Conservation (phyloP, 92 coral and sea anemone genomes). For the Hydrozoanthus gracilis region DNA sequence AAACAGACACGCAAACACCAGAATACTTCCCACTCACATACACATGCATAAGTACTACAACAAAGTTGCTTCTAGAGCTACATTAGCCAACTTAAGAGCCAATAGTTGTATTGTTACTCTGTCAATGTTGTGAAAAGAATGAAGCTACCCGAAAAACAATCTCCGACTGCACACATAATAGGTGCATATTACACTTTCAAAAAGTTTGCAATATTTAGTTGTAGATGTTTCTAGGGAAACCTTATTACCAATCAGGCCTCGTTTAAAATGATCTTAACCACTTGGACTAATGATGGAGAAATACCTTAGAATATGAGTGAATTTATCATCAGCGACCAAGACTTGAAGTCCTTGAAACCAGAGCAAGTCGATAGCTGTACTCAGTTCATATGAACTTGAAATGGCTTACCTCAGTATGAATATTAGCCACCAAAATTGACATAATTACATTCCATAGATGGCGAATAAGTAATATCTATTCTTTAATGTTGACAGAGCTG, state of each 20-base stretch:
- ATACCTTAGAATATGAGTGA: conserved; percentile 4
- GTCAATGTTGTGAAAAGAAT: too few relatives aligned
- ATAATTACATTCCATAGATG: conserved; percentile 32
- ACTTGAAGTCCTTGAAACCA: neutral
- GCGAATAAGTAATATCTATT: conserved; percentile 12
- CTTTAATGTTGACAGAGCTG: neutral
- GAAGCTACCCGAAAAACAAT: too few relatives aligned
- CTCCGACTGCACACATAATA: too few relatives aligned
- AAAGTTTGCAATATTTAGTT: neutral
- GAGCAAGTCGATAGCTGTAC: neutral
- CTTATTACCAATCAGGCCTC: neutral
- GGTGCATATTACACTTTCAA: neutral
- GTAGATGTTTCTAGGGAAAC: neutral
- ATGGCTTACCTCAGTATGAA: conserved; percentile 4
- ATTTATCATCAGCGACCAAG: neutral
- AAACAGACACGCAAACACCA: conserved; percentile 14
- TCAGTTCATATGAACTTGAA: neutral
- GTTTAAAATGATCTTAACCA: neutral
- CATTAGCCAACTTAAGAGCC: neutral
- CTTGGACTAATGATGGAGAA: neutral
- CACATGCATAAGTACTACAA: too few relatives aligned
- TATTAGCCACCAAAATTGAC: conserved; percentile 18
- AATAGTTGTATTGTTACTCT: neutral
- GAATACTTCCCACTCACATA: neutral
- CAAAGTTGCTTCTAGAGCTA: conserved; percentile 1